Evolutionary conservation across 2,888 invertebrate species (phyloP).

Genomic region (Drosophila demipolita): DNA sequence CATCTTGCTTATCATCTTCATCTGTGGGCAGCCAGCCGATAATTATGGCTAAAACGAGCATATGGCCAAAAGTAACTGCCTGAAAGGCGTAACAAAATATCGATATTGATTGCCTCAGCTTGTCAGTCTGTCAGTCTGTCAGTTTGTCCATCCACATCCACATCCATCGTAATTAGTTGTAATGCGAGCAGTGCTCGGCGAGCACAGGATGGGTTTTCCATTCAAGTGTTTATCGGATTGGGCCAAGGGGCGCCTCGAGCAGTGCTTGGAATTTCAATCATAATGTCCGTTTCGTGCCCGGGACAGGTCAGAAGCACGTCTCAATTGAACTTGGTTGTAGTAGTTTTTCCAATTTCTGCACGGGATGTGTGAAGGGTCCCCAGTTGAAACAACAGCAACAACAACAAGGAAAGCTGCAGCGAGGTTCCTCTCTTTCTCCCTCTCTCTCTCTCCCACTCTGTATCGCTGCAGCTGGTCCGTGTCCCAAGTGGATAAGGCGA

Average conservation of each 20-base stretch:
- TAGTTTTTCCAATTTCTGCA: constrained; percentile 67
- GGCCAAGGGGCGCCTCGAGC: constrained; percentile 20
- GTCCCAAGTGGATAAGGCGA: constrained; percentile 62
- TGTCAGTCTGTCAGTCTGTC: background rate
- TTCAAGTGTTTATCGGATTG: constrained; percentile 44
- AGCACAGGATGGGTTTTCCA: background rate
- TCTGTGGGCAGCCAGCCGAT: constrained; percentile 25
- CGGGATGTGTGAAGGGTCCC: constrained; percentile 62
- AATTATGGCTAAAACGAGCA: constrained; percentile 51
- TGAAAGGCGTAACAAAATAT: constrained; percentile 44
- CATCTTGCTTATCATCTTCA: constrained; percentile 19
- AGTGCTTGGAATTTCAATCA: constrained; percentile 62
- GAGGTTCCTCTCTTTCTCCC: too few species aligned
- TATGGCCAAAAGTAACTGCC: constrained; percentile 34
- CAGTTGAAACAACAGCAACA: constrained; percentile 20
- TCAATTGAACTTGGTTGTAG: constrained; percentile 61
- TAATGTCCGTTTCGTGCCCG: constrained; percentile 32
- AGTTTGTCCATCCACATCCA: background rate
- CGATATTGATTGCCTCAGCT: constrained; percentile 28
- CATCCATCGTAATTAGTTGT: constrained; percentile 55
- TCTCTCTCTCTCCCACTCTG: background rate
- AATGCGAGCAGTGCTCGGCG: constrained; percentile 39
- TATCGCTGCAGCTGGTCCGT: constrained; percentile 49
- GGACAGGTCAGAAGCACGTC: constrained; percentile 56
- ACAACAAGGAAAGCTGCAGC: constrained; percentile 25